A percentile compares a stretch with the other conserved stretches of the same genome.
These are phyloP conservation scores for Cossypha polioptera DNA, from an alignment of 2,797 vertebrate genomes.

Conservation along the genomic window DNA sequence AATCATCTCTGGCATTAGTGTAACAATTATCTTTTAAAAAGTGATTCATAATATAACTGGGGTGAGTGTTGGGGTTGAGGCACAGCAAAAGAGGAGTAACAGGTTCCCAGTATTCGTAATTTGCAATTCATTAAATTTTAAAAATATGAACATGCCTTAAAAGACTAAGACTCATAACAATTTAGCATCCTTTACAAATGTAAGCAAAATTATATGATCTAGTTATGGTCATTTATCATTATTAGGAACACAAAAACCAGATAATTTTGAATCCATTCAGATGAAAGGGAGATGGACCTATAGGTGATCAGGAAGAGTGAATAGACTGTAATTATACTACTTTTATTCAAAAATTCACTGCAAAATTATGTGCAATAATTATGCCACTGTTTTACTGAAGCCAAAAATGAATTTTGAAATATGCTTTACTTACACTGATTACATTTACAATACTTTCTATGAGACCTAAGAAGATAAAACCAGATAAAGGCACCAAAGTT, in stretches of 20 bases:
- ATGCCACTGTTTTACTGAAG: background rate
- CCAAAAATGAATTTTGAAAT: background rate
- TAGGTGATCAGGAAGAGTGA: slow-evolving; percentile 18
- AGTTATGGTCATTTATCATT: background rate
- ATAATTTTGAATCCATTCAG: slow-evolving; percentile 25
- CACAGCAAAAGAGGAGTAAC: background rate
- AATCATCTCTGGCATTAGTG: background rate
- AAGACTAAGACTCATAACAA: background rate
- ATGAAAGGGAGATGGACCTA: background rate
- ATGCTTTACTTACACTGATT: background rate
- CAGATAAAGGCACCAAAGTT: background rate
- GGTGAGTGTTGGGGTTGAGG: background rate
- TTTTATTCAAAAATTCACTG: background rate
- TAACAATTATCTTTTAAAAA: background rate
- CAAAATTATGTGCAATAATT: slow-evolving; percentile 29
- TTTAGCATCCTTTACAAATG: background rate
- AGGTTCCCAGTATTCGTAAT: background rate
- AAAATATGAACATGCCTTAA: background rate
- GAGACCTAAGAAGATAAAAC: background rate
- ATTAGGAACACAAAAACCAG: background rate
- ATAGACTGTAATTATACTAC: slow-evolving; percentile 34
- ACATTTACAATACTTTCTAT: background rate
- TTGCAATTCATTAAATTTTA: background rate
- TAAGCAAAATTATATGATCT: background rate
- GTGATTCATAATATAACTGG: background rate